Evolutionary conservation across 2,113 vertebrate genomes (phyloP), one percentile per base, ranked within the genome.

Genomic region (Pygoscelis adeliae): DNA sequence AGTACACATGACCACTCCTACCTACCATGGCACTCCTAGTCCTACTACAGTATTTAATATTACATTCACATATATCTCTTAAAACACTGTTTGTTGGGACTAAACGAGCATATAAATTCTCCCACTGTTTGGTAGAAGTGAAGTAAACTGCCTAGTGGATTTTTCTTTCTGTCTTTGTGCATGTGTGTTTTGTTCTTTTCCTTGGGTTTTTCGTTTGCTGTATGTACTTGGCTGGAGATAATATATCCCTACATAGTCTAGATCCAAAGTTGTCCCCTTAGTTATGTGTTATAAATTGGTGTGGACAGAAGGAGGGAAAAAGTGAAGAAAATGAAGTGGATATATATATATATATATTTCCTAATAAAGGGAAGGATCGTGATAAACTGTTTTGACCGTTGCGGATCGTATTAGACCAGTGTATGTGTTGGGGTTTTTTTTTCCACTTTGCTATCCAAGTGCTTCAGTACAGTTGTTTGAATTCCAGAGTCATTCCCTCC

Each of bases 391-490:
- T 95, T 82, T 91, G 72, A 74, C 42, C 2, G 1, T 27, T 84
- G 14, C 36, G 38, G 56, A 16, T 87, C 93, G 30, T 72, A 29
- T 93, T 90, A 92, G 76, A 49, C 55, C 32, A 56, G 13, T 71
- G 67, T 89, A 36, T 72, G 36, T 14, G 22, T 12, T 71, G 36
- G 47, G 19, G 0, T 42, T 42, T 50, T 56, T 95, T 95, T 97
- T 95, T 96, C 89, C 91, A 70, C 22, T 87, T 96, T 0, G 1
- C 61, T 92, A 3, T 97, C 93, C 94, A 96, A 95, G 53, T 71
- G 30, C 85, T 95, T 89, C 59, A 76, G 63, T 87, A 67, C 63
- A 62, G 56, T 93, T 95, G 74, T 69, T 93, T 87, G 89, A 95
- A 95, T 96, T 95, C 96, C 80, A 25, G 56, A 69, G 34, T 67